Percentiles rank a stretch among this genome's conserved stretches.
These are phyloP conservation scores for Noctua comes DNA, from an alignment of 2,888 invertebrate species.

Conservation along the genomic window DNA sequence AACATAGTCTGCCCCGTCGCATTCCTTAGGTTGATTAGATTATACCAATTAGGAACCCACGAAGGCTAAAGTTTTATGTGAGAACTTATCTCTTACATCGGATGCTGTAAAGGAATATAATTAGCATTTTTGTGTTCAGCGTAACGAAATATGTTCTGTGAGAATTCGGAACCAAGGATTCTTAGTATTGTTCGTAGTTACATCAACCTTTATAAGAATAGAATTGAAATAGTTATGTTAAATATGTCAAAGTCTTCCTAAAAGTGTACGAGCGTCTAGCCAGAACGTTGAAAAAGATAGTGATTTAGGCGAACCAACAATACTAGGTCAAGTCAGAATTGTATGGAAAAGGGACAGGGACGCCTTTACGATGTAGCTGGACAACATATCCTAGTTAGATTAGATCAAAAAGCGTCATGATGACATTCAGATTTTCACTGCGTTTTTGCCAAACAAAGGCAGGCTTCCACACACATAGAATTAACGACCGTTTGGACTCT, in stretches of 20 bases:
- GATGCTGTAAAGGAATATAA: slow-evolving; percentile 27
- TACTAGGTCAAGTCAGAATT: neutral
- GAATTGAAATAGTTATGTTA: neutral
- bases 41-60: slow-evolving; percentile 34
- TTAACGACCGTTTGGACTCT: neutral
- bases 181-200: slow-evolving; percentile 18
- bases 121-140: slow-evolving; percentile 44
- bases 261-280: too few species aligned
- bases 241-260: slow-evolving; percentile 1
- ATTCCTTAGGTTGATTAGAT: slow-evolving; percentile 37
- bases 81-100: slow-evolving; percentile 28
- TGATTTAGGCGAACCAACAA: neutral
- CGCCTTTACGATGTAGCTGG: neutral
- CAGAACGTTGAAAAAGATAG: neutral
- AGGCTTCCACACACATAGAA: neutral
- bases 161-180: slow-evolving; percentile 40
- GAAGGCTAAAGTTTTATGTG: slow-evolving; percentile 36
- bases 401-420: neutral
- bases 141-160: slow-evolving; percentile 25
- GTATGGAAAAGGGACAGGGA: neutral
- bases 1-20: neutral
- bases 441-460: neutral
- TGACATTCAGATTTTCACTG: neutral
- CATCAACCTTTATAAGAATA: neutral
- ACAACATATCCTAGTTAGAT: neutral